Percentiles rank a stretch among this genome's conserved stretches.
Evolutionary conservation across 1,140 invertebrate species (phyloP).

Genomic region (Calycopis cecrops): DNA sequence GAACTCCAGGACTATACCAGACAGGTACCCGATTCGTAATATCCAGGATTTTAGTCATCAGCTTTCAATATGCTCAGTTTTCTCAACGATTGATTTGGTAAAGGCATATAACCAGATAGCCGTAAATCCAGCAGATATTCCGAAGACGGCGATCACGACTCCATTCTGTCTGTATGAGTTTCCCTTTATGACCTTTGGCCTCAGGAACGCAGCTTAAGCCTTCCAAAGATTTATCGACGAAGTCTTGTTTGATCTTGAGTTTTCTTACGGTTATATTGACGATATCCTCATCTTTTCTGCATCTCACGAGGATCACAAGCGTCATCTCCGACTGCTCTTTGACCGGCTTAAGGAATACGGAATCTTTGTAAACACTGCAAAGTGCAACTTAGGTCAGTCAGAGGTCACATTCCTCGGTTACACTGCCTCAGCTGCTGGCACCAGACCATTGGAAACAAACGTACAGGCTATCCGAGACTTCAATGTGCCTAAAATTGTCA

Average conservation of each 20-base stretch:
- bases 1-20: constrained; percentile 21
- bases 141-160: constrained; percentile 1
- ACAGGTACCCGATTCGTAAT: constrained; percentile 22
- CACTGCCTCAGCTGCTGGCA: constrained; percentile 14
- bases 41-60: constrained; percentile 20
- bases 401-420: constrained; percentile 11
- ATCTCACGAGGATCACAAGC: constrained; percentile 10
- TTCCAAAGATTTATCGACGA: background rate
- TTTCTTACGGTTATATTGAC: too few relatives aligned
- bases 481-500: constrained; percentile 13
- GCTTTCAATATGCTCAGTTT: constrained; percentile 13
- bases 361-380: constrained; percentile 17
- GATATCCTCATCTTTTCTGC: too few relatives aligned
- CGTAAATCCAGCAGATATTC: background rate
- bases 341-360: constrained; percentile 17
- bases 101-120: constrained; percentile 18
- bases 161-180: background rate
- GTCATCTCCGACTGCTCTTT: constrained; percentile 15
- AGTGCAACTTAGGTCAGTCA: constrained; percentile 18
- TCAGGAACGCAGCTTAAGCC: background rate
- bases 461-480: constrained; percentile 20
- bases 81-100: constrained; percentile 14
- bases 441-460: constrained; percentile 11
- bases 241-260: constrained; percentile 9
- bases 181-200: constrained; percentile 1